Evolutionary conservation across 2,113 vertebrate species (phyloP).

Genomic region (Hucho hucho): DNA sequence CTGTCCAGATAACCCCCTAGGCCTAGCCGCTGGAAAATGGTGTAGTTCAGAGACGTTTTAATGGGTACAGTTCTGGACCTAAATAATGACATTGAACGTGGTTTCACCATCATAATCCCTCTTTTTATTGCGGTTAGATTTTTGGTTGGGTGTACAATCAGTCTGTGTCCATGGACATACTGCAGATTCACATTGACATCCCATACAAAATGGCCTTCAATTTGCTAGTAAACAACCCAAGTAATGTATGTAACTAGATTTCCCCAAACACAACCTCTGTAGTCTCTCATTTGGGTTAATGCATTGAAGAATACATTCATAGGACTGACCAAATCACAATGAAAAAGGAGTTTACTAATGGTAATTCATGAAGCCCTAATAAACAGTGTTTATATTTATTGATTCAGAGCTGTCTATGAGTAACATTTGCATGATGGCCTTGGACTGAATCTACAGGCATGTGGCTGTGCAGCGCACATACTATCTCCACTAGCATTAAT

Average conservation of each 20-base stretch:
- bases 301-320: not conserved
- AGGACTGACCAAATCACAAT: not conserved
- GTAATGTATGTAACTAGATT: not conserved
- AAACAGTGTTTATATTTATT: conserved; percentile 29
- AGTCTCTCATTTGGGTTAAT: not conserved
- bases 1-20: no score
- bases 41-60: no score
- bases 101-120: no score
- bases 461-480: not conserved
- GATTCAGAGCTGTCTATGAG: conserved; percentile 39
- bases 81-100: no score
- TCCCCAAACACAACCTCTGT: no score
- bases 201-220: not conserved
- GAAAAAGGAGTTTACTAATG: no score
- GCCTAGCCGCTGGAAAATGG: no score
- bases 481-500: not conserved
- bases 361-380: conserved; percentile 13
- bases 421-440: conserved; percentile 44
- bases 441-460: conserved; percentile 6
- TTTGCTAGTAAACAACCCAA: not conserved
- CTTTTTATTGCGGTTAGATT: no score
- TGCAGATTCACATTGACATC: not conserved
- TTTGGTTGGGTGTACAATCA: no score
- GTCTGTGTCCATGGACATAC: not conserved
- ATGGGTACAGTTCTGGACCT: no score